Base-by-base conservation (phyloP, 30 jellyfish, hydroid and myxozoan species). In the Aurelia sp. region DNA sequence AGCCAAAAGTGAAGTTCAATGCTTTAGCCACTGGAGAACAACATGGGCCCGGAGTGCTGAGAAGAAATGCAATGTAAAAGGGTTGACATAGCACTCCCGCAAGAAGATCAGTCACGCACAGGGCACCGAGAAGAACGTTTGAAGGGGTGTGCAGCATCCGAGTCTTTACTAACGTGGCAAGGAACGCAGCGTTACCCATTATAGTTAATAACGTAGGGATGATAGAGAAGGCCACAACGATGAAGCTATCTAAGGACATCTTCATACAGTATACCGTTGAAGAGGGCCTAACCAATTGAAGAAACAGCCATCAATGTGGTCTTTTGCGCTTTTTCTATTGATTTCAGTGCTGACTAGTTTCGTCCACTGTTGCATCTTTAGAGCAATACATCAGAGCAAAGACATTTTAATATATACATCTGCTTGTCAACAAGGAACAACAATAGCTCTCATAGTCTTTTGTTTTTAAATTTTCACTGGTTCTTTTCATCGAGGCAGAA, bases 31-130 rank as follows among this genome's bases (percentile, higher is more conserved):
- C 18, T 13, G 13, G 27, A 15, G 70, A 21, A 70, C 82, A 71
- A 21, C 82, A 71, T 1, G 66, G 82, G 10, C 18, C 67, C 6
- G 82, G 82, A 4, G n/a, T 8, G 23, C 18, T 63, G 47, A 71
- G 6, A 9, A 71, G 61, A 1, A 65, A 27, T 35, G 37, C 67
- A n/a, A 71, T 41, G 47, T 19, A 71, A 6, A 71, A 19, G 6
- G 82, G 82, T 19, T 71, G 82, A 13, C 70, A 47, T 4, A 71
- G 3, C 7, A 71, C 23, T 11, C 82, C 82, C 7, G 53, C 82
- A 16, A 71, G 22, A 9, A 71, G 19, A 40, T 71, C 82, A 18
- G 41, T 71, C 3, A 71, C 9, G 82, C 82, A 40, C 23, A 71
- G 82, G 37, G 53, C 50, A 13, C 44, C 69, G 3, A 71, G 70